Evolutionary conservation across 2,113 vertebrate species (phyloP).

Genomic region (Brachirus orientalis): DNA sequence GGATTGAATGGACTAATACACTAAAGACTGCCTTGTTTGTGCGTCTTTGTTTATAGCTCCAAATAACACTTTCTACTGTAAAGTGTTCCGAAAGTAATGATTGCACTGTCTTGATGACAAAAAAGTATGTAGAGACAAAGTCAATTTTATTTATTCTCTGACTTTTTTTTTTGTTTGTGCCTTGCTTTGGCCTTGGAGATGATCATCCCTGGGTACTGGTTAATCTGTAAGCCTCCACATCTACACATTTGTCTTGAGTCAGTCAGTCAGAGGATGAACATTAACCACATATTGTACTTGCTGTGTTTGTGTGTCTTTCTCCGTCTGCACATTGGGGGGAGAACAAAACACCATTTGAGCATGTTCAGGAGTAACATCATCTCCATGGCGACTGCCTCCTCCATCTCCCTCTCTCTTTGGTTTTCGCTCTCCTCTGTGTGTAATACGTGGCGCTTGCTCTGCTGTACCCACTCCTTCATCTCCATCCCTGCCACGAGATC

Average conservation of each 20-base stretch:
- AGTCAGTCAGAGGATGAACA: slow-evolving; percentile 55
- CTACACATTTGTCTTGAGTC: slow-evolving; percentile 46
- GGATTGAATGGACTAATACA: slow-evolving; percentile 8
- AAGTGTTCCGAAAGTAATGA: too few relatives aligned
- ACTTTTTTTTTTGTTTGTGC: slow-evolving; percentile 1
- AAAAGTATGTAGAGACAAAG: too few relatives aligned
- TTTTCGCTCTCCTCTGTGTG: slow-evolving; percentile 22
- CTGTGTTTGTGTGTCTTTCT: slow-evolving; percentile 45
- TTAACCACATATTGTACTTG: slow-evolving; percentile 60
- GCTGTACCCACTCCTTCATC: slow-evolving; percentile 58
- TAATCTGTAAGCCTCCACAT: slow-evolving; percentile 38
- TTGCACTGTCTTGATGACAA: neutral
- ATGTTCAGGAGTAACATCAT: slow-evolving; percentile 69
- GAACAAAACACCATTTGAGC: slow-evolving; percentile 58
- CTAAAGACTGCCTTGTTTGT: slow-evolving; percentile 10
- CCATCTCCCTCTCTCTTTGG: slow-evolving; percentile 30
- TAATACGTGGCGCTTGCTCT: slow-evolving; percentile 58
- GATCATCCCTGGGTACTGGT: slow-evolving; percentile 4
- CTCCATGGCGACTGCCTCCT: slow-evolving; percentile 70
- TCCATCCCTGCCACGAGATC: slow-evolving; percentile 64
- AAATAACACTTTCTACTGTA: neutral
- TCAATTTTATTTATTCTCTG: slow-evolving; percentile 1
- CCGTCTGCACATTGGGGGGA: slow-evolving; percentile 22
- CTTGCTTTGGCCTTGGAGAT: slow-evolving; percentile 3
- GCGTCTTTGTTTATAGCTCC: neutral